Conservation (phyloP, 2,797 vertebrate species). For the Haliaeetus vocifer region DNA sequence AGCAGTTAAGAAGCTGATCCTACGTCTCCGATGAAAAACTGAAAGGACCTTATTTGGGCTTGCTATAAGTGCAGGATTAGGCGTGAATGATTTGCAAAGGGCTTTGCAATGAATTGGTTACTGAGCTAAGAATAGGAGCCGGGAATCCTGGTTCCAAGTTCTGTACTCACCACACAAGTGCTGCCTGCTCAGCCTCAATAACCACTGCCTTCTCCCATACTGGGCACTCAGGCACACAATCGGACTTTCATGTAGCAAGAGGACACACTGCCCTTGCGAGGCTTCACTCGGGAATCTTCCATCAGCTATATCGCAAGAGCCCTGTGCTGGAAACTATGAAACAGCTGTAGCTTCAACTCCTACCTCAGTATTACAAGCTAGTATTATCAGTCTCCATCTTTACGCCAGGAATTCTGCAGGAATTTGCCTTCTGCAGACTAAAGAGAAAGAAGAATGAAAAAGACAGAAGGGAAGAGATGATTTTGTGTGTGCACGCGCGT, state of each 20-base stretch:
- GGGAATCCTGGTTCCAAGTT: not conserved
- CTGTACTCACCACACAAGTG: rapidly evolving
- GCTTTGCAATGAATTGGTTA: not conserved
- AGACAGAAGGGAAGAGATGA: not conserved
- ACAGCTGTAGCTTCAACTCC: not conserved
- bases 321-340: not conserved
- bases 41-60: not conserved
- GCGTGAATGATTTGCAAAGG: not conserved
- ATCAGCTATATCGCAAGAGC: not conserved
- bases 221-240: not conserved
- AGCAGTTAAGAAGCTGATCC: not conserved
- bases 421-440: conserved; percentile 6
- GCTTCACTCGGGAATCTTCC: not conserved
- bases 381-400: not conserved
- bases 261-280: not conserved
- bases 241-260: not conserved
- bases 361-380: not conserved
- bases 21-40: not conserved
- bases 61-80: not conserved
- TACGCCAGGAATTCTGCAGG: not conserved
- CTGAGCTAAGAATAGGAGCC: not conserved
- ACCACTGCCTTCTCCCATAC: not conserved
- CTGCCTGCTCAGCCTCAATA: not conserved
- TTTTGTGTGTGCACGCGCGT: not conserved
- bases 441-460: not conserved